phyloP scores from a whole-genome alignment of 2,797 vertebrate species.

The Trematomus bernacchii region DNA sequence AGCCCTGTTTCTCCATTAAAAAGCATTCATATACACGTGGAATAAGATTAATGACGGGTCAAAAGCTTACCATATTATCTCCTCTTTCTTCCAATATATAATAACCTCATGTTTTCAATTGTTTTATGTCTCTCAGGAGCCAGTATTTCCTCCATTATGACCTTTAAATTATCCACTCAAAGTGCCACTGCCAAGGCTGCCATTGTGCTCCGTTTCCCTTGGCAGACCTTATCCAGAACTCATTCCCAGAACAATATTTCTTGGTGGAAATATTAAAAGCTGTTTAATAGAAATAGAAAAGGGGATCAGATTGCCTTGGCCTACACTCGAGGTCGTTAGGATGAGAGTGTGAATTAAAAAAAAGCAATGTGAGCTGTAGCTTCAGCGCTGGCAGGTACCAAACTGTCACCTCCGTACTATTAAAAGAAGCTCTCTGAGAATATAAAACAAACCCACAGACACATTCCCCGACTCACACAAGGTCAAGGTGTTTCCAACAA shows the following conservation, averaged over 20 bases:
- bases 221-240: slow-evolving; percentile 73
- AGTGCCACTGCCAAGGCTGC: slow-evolving; percentile 65
- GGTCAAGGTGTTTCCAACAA: slow-evolving; percentile 62
- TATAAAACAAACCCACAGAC: slow-evolving; percentile 65
- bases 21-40: too few species aligned
- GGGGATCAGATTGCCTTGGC: slow-evolving; percentile 59
- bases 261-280: slow-evolving; percentile 71
- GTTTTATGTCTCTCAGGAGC: slow-evolving; percentile 67
- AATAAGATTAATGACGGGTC: slow-evolving; percentile 21
- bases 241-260: slow-evolving; percentile 68
- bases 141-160: slow-evolving; percentile 69
- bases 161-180: slow-evolving; percentile 69
- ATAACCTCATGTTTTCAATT: slow-evolving; percentile 61
- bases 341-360: slow-evolving; percentile 25
- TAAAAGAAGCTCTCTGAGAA: slow-evolving; percentile 77
- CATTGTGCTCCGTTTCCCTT: slow-evolving; percentile 67
- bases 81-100: slow-evolving; percentile 23
- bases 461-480: slow-evolving; percentile 23
- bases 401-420: slow-evolving; percentile 79
- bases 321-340: slow-evolving; percentile 65
- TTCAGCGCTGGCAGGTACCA: slow-evolving; percentile 60
- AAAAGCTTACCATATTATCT: slow-evolving; percentile 40
- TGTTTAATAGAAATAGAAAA: slow-evolving; percentile 55
- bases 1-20: too few species aligned
- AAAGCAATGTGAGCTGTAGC: slow-evolving; percentile 35